A percentile compares a stretch with the other conserved stretches of the same genome.
These are phyloP conservation scores for Lemur catta DNA, from an alignment of 2,797 vertebrate species.

Conservation along the genomic window DNA sequence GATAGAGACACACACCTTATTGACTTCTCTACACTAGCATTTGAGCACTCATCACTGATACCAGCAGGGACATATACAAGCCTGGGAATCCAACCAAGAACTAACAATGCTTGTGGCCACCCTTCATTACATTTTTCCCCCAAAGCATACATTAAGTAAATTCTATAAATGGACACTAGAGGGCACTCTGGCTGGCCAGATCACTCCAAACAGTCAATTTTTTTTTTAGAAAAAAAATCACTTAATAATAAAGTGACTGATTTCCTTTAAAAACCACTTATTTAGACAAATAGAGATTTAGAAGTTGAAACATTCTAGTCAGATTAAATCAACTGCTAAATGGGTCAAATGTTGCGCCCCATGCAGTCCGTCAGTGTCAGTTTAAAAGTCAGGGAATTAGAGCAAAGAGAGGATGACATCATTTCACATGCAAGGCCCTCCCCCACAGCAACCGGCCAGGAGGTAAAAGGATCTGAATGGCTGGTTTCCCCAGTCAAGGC, in stretches of 20 bases:
- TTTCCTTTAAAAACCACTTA: slow-evolving; percentile 76
- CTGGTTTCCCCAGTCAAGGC: background rate
- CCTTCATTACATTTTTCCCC: background rate
- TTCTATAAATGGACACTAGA: slow-evolving; percentile 73
- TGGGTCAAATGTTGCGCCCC: slow-evolving; percentile 70
- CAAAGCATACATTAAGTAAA: background rate
- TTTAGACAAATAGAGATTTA: slow-evolving; percentile 74
- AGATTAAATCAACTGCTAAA: slow-evolving; percentile 70
- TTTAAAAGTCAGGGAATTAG: slow-evolving; percentile 71
- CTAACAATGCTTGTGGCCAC: slow-evolving; percentile 44
- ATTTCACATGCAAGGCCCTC: slow-evolving; percentile 44
- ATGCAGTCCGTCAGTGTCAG: slow-evolving; percentile 67
- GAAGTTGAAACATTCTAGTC: slow-evolving; percentile 70
- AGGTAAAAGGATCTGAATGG: background rate
- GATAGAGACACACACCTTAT: background rate
- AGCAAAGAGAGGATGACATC: slow-evolving; percentile 67
- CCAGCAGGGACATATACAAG: slow-evolving; percentile 36
- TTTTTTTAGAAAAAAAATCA: slow-evolving; percentile 30
- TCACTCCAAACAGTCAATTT: slow-evolving; percentile 51
- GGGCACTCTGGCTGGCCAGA: slow-evolving; percentile 75
- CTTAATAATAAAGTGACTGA: slow-evolving; percentile 74
- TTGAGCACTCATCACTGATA: slow-evolving; percentile 1
- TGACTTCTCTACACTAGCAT: background rate
- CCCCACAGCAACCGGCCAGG: slow-evolving; percentile 31
- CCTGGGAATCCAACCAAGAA: slow-evolving; percentile 47